phyloP scores from a whole-genome alignment of 2,113 vertebrate species.

The Vicugna pacos region DNA sequence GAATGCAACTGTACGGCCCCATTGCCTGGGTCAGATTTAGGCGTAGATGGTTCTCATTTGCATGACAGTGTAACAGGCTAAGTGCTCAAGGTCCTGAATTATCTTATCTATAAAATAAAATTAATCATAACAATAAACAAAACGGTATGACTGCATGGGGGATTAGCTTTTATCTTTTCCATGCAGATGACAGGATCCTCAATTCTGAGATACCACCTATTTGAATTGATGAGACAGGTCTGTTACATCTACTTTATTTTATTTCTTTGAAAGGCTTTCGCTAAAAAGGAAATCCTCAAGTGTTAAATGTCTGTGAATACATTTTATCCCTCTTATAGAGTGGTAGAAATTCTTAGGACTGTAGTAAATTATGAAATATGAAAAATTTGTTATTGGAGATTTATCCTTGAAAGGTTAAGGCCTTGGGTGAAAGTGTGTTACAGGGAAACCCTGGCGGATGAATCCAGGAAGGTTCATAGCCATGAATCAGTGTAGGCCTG shows the following conservation, averaged over 20 bases:
- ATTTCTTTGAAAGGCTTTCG: neutral
- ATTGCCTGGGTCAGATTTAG: neutral
- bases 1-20: neutral
- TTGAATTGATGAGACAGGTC: neutral
- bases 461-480: neutral
- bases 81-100: neutral
- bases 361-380: neutral
- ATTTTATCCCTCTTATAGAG: neutral
- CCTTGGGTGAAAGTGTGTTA: neutral
- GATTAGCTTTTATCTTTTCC: neutral
- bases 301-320: neutral
- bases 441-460: neutral
- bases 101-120: neutral
- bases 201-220: neutral
- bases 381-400: neutral
- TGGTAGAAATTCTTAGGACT: neutral
- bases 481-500: neutral
- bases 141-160: neutral
- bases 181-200: neutral
- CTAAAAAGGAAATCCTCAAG: neutral
- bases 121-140: slow-evolving; percentile 8
- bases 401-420: slow-evolving; percentile 14
- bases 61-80: neutral
- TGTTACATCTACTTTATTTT: neutral
- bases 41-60: neutral